These are phyloP conservation scores for Eudyptes chrysolophus DNA, from an alignment of 2,113 vertebrate species.

Conservation along the genomic window DNA sequence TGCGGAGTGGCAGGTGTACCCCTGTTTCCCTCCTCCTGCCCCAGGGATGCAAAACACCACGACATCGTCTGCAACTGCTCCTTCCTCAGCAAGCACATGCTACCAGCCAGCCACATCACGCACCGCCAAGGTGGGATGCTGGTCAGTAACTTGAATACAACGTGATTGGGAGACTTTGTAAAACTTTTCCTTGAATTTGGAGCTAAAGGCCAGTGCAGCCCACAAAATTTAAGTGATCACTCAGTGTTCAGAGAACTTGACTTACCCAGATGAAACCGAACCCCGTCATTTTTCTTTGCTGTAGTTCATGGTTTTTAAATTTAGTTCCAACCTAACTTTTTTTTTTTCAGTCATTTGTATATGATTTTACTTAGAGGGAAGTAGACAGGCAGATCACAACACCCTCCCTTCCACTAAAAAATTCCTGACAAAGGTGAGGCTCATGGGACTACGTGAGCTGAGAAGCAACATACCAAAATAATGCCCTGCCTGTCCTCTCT, in stretches of 20 bases:
- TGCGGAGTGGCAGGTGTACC: not conserved
- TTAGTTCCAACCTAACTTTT: not conserved
- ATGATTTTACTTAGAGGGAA: not conserved
- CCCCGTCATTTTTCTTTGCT: not conserved
- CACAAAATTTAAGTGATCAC: rapidly evolving
- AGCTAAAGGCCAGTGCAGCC: not conserved
- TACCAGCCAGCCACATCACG: not conserved
- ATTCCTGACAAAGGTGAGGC: slow-evolving; percentile 42
- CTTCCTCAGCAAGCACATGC: not conserved
- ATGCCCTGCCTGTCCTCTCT: not conserved
- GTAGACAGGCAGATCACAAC: not conserved
- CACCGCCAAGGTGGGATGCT: rapidly evolving
- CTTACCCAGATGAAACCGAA: not conserved
- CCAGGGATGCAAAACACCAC: not conserved
- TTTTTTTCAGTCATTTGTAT: not conserved
- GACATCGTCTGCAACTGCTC: not conserved
- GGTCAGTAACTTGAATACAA: not conserved
- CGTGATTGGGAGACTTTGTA: not conserved
- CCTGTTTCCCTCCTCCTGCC: not conserved
- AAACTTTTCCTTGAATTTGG: not conserved
- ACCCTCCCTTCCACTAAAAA: not conserved
- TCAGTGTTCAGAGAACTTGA: not conserved
- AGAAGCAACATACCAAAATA: slow-evolving; percentile 9
- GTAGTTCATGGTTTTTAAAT: not conserved
- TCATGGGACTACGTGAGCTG: not conserved